phyloP scores from a whole-genome alignment of 1,140 invertebrate species.

The Gonatopus flavifemur region DNA sequence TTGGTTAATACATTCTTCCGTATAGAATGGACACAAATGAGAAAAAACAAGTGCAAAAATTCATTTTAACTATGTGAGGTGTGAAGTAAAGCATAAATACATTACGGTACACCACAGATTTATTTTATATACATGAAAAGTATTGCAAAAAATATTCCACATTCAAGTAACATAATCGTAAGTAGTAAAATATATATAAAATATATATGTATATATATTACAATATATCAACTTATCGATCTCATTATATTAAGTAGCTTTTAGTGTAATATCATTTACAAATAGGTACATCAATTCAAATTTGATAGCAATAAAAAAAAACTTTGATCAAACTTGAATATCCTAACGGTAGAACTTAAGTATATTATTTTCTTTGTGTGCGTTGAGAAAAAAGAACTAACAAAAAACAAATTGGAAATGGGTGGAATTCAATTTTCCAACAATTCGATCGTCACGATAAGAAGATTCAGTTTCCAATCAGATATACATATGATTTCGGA shows the following conservation, averaged over 20 bases:
- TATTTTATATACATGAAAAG: background rate
- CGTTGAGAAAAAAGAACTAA: background rate
- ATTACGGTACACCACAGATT: conserved; percentile 4
- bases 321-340: conserved; percentile 15
- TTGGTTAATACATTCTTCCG: background rate
- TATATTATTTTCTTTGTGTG: conserved; percentile 14
- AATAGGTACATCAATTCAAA: conserved; percentile 18
- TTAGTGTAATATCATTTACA: conserved; percentile 1
- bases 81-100: too few species aligned
- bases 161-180: conserved; percentile 1
- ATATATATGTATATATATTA: too few species aligned
- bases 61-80: background rate
- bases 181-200: conserved; percentile 2
- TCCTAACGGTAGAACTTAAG: conserved; percentile 13
- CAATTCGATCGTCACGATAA: background rate
- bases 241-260: background rate
- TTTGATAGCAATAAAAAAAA: conserved; percentile 22
- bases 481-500: too few species aligned
- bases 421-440: conserved; percentile 6
- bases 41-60: conserved; percentile 7
- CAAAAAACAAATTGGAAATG: background rate
- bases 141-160: background rate
- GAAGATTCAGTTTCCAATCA: background rate
- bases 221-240: too few species aligned
- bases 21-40: background rate